Percentiles rank a stretch among this genome's conserved stretches.
Evolutionary conservation across 2,888 invertebrate species (phyloP).

Genomic region (Trichogramma evanescens): DNA sequence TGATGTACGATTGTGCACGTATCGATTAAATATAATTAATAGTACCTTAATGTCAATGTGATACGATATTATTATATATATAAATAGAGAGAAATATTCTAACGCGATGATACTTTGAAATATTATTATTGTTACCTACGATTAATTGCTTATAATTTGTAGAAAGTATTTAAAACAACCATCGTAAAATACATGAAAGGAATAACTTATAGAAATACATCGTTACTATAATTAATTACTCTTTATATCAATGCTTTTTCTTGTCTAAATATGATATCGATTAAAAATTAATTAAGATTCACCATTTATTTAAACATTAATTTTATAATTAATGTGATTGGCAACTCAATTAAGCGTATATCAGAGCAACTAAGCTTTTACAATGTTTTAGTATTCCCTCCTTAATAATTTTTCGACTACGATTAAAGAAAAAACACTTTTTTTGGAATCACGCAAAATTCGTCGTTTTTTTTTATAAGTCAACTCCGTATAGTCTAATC

Average conservation of each 20-base stretch:
- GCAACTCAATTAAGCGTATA: conserved; percentile 45
- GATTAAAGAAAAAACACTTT: neutral
- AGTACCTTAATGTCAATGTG: too few relatives aligned
- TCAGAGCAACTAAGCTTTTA: conserved; percentile 37
- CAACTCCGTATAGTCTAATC: too few relatives aligned
- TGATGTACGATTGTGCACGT: too few relatives aligned
- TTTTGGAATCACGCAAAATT: neutral
- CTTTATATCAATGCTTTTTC: conserved; percentile 3
- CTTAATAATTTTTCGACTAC: neutral
- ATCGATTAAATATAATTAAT: too few relatives aligned
- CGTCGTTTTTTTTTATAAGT: too few relatives aligned
- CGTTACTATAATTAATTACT: neutral
- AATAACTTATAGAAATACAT: neutral
- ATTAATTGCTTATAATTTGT: neutral
- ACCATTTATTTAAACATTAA: conserved; percentile 26
- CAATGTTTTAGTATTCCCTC: neutral
- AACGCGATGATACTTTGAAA: neutral
- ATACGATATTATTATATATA: too few relatives aligned
- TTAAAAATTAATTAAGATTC: conserved; percentile 30
- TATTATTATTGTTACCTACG: neutral
- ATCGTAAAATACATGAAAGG: conserved; percentile 8
- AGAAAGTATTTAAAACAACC: conserved; percentile 24
- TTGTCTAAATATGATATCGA: conserved; percentile 14
- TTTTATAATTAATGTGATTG: conserved; percentile 37
- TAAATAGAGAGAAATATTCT: neutral